Conservation (phyloP, 2,888 invertebrate genomes). For the Lumbricus terrestris region DNA sequence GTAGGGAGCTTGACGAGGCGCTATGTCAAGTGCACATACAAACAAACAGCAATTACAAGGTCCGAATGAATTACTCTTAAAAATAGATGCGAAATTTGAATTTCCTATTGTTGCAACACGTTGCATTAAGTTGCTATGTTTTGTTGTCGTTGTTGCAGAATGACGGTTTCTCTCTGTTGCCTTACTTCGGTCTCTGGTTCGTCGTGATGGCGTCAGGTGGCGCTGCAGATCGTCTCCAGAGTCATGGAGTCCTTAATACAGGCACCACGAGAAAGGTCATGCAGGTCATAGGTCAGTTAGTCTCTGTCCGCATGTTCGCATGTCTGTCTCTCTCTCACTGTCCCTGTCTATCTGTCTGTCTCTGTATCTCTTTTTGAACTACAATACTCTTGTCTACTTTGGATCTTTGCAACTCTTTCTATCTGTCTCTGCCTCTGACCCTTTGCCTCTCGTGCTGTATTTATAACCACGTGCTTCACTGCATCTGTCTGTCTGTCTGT, state of each 20-base stretch:
- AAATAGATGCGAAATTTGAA: no score
- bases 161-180: slow-evolving; percentile 31
- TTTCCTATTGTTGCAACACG: background rate
- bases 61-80: no score
- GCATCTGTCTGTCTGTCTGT: no score
- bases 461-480: no score
- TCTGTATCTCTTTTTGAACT: no score
- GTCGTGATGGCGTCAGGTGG: slow-evolving; percentile 54
- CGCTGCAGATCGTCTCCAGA: slow-evolving; percentile 44
- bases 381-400: background rate
- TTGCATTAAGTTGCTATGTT: background rate
- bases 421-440: background rate
- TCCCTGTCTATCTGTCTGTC: no score
- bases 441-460: no score
- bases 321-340: no score
- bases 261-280: slow-evolving; percentile 43
- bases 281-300: slow-evolving; percentile 43
- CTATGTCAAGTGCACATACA: no score
- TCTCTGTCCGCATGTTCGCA: no score
- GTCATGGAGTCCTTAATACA: slow-evolving; percentile 41
- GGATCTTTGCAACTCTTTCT: background rate
- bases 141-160: background rate
- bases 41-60: no score
- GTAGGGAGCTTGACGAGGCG: no score
- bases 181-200: slow-evolving; percentile 36